phyloP scores from a whole-genome alignment of 2,797 vertebrate species.

The Dermochelys coriacea region DNA sequence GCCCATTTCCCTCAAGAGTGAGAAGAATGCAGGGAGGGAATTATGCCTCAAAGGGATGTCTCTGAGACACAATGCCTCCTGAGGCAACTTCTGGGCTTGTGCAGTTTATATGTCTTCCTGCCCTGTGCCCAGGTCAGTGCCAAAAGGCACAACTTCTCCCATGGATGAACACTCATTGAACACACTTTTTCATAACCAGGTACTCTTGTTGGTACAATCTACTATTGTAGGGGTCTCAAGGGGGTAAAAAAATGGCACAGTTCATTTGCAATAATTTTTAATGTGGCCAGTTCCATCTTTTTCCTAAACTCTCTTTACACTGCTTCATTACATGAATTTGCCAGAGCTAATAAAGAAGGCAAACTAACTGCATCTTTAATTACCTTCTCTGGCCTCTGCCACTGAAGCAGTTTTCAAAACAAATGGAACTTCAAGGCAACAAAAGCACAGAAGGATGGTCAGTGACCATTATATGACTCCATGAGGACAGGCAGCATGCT shows the following conservation, averaged over 20 bases:
- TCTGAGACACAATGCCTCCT: background rate
- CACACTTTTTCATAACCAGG: background rate
- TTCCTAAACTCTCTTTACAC: background rate
- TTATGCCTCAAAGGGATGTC: background rate
- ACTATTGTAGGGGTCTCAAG: background rate
- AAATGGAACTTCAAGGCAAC: background rate
- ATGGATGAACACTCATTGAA: background rate
- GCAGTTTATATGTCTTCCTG: background rate
- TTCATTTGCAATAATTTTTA: background rate
- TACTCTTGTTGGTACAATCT: background rate
- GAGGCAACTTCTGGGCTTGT: background rate
- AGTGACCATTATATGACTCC: background rate
- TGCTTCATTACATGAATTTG: background rate
- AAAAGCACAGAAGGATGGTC: background rate
- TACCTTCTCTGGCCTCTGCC: background rate
- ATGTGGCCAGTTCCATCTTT: background rate
- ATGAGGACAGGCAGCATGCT: background rate
- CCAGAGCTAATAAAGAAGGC: background rate
- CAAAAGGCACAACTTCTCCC: background rate
- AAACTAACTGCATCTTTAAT: background rate
- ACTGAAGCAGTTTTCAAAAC: background rate
- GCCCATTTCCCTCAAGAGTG: background rate
- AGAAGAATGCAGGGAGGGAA: background rate
- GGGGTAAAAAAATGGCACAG: background rate
- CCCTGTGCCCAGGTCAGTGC: background rate